phyloP scores from a whole-genome alignment of 2,113 vertebrate genomes.

The Dasypus novemcinctus region DNA sequence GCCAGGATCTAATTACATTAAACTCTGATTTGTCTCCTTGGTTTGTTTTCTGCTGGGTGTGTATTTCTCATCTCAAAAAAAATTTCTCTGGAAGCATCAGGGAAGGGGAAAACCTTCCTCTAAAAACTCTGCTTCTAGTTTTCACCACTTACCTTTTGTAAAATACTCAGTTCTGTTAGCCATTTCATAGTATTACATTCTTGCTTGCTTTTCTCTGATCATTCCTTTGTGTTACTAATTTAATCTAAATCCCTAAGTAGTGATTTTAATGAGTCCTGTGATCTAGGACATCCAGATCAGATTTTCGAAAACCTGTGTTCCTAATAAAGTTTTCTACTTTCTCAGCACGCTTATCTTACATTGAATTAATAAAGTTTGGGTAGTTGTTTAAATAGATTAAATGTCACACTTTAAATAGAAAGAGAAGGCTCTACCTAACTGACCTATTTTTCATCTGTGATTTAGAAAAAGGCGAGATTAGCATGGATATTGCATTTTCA shows the following conservation, averaged over 20 bases:
- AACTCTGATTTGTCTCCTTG: neutral
- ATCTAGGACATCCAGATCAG: conserved; percentile 3
- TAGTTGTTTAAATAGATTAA: conserved; percentile 84
- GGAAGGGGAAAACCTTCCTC: neutral
- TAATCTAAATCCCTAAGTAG: neutral
- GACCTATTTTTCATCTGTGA: conserved; percentile 86
- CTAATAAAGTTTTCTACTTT: conserved; percentile 60
- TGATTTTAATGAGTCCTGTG: conserved; percentile 12
- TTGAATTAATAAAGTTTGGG: conserved; percentile 82
- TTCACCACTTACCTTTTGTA: neutral
- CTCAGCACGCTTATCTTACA: conserved; percentile 72
- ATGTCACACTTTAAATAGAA: conserved; percentile 79
- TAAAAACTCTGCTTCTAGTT: neutral
- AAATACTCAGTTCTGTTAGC: conserved; percentile 23
- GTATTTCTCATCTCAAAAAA: neutral
- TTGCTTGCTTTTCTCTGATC: neutral
- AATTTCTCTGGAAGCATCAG: neutral
- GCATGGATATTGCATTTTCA: conserved; percentile 88
- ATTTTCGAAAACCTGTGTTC: conserved; percentile 21
- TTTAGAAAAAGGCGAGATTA: conserved; percentile 86
- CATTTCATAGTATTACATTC: neutral
- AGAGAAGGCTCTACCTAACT: conserved; percentile 78
- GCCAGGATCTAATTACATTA: neutral
- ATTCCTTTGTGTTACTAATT: neutral
- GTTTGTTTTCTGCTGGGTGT: neutral